These are phyloP conservation scores for Papilio aristodemus DNA, from an alignment of 1,140 invertebrate species.

Conservation along the genomic window DNA sequence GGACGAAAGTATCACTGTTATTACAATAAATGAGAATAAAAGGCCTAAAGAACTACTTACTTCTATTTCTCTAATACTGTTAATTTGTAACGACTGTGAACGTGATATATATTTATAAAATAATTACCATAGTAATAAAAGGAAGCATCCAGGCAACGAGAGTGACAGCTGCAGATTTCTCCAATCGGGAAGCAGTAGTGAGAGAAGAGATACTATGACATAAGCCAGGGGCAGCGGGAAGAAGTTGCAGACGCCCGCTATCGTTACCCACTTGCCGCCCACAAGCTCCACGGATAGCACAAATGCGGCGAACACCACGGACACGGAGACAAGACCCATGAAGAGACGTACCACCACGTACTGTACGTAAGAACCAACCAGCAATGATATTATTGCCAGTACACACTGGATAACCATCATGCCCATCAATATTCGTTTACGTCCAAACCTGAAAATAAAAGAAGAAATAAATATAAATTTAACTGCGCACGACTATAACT, in stretches of 20 bases:
- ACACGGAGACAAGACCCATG: conserved; percentile 86
- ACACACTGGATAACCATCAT: conserved; percentile 85
- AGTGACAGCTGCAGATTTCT: conserved; percentile 86
- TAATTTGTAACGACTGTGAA: too few species aligned
- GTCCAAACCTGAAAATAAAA: conserved; percentile 84
- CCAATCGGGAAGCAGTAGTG: conserved; percentile 87
- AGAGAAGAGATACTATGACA: conserved; percentile 86
- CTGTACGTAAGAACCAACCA: conserved; percentile 83
- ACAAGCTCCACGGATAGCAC: conserved; percentile 87
- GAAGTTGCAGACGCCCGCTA: conserved; percentile 87
- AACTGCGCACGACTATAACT: neutral
- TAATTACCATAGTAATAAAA: conserved; percentile 84
- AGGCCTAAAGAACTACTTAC: too few species aligned
- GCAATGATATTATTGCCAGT: conserved; percentile 82
- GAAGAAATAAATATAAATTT: conserved; percentile 9
- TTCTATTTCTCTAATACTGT: too few species aligned
- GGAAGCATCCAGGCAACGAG: conserved; percentile 84
- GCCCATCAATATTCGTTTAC: conserved; percentile 87
- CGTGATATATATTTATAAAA: too few species aligned
- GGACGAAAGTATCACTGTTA: too few species aligned
- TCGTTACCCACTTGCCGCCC: conserved; percentile 87
- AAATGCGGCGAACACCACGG: conserved; percentile 87
- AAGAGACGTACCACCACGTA: conserved; percentile 83
- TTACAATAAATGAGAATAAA: too few species aligned
- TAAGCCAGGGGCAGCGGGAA: conserved; percentile 87